Evolutionary conservation across 2,888 invertebrate species (phyloP).

Genomic region (Augiades crinisus): DNA sequence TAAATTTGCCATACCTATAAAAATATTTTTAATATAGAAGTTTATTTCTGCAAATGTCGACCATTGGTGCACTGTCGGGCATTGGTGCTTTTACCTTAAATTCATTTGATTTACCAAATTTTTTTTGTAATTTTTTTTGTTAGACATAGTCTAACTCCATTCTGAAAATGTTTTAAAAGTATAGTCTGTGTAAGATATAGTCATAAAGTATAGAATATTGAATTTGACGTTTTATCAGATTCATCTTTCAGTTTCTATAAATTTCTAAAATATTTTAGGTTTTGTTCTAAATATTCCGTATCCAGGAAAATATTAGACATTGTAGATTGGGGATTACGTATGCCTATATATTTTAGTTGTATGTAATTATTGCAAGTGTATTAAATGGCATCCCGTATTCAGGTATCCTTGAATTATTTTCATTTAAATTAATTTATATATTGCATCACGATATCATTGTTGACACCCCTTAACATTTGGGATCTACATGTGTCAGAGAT

Average conservation of each 20-base stretch:
- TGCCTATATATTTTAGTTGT: constrained; percentile 27
- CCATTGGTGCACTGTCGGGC: no score
- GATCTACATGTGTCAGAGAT: constrained; percentile 43
- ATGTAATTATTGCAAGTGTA: constrained; percentile 41
- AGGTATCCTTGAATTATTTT: constrained; percentile 40
- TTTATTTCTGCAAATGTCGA: no score
- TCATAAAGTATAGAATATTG: no score
- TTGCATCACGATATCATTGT: constrained; percentile 42
- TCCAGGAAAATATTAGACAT: constrained; percentile 7
- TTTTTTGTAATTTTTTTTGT: no score
- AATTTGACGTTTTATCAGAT: constrained; percentile 10
- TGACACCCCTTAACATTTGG: constrained; percentile 32
- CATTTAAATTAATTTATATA: neutral
- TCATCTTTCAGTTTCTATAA: neutral
- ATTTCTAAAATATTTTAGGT: constrained; percentile 2
- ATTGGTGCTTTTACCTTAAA: no score
- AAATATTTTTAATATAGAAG: no score
- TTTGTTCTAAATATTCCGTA: neutral
- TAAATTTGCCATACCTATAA: no score
- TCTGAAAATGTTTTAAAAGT: no score
- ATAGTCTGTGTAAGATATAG: no score
- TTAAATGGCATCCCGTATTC: constrained; percentile 70
- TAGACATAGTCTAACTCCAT: no score
- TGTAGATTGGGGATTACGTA: neutral
- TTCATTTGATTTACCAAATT: no score